Conservation (phyloP, 2,888 invertebrate genomes). For the Lingula anatina region DNA sequence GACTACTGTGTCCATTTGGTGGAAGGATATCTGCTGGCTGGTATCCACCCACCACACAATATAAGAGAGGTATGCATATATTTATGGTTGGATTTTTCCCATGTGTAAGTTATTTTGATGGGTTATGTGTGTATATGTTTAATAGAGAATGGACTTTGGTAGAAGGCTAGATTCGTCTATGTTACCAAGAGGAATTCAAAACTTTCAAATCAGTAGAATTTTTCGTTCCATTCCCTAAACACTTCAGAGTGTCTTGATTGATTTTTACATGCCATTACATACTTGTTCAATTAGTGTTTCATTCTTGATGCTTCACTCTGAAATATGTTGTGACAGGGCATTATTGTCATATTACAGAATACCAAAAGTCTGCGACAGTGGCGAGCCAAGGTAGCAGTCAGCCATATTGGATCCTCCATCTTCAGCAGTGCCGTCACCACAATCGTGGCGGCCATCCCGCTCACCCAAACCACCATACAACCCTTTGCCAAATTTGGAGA, state of each 20-base stretch:
- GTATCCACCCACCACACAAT: constrained; percentile 16
- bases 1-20: constrained; percentile 48
- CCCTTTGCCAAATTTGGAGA: constrained; percentile 45
- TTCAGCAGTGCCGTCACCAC: constrained; percentile 43
- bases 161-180: too few species aligned
- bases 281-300: too few species aligned
- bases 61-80: constrained; percentile 18
- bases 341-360: too few species aligned
- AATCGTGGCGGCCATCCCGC: constrained; percentile 40
- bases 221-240: too few species aligned
- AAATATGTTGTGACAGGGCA: too few species aligned
- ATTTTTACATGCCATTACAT: too few species aligned
- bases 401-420: constrained; percentile 43
- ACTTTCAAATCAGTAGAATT: too few species aligned
- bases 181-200: too few species aligned
- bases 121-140: too few species aligned
- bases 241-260: too few species aligned
- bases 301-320: too few species aligned
- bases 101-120: not conserved
- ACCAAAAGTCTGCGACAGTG: constrained; percentile 22
- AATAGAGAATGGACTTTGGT: too few species aligned
- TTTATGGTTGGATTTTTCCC: not conserved
- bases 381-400: constrained; percentile 33
- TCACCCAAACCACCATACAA: constrained; percentile 40
- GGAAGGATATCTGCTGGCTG: constrained; percentile 44